Evolutionary conservation across 2,888 invertebrate species (phyloP).

Genomic region (Chaetogeoica ovagalla): DNA sequence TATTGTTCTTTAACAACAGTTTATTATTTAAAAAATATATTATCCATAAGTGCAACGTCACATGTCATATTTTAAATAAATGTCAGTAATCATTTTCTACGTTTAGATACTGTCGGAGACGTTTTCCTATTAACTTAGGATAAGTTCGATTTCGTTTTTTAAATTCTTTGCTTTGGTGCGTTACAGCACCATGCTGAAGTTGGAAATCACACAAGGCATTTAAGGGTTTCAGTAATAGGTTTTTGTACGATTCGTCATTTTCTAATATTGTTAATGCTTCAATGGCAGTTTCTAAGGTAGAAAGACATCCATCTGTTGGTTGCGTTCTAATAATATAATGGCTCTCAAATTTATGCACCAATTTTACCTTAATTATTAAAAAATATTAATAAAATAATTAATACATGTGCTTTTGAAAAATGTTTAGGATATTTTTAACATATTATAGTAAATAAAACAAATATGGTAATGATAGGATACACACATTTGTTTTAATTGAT

Average conservation of each 20-base stretch:
- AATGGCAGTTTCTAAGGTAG: conserved; percentile 86
- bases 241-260: conserved; percentile 67
- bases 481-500: no score
- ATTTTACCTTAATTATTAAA: conserved; percentile 67
- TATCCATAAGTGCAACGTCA: not conserved
- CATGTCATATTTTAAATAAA: not conserved
- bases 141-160: conserved; percentile 77
- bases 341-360: conserved; percentile 73
- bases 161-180: conserved; percentile 90
- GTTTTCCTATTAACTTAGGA: conserved; percentile 78
- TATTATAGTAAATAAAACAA: not conserved
- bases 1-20: no score
- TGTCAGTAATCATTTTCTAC: not conserved
- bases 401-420: not conserved
- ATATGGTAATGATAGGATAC: no score
- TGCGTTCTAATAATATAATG: conserved; percentile 92
- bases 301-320: conserved; percentile 87
- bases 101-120: conserved; percentile 66
- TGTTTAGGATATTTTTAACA: not conserved
- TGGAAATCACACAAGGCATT: conserved; percentile 84
- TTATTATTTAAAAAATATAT: not conserved
- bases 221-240: conserved; percentile 75
- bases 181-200: conserved; percentile 86
- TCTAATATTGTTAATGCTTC: conserved; percentile 79
- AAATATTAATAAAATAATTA: conserved; percentile 20